These are phyloP conservation scores for Zaprionus lineosus DNA, from an alignment of 2,888 invertebrate genomes.

Conservation along the genomic window DNA sequence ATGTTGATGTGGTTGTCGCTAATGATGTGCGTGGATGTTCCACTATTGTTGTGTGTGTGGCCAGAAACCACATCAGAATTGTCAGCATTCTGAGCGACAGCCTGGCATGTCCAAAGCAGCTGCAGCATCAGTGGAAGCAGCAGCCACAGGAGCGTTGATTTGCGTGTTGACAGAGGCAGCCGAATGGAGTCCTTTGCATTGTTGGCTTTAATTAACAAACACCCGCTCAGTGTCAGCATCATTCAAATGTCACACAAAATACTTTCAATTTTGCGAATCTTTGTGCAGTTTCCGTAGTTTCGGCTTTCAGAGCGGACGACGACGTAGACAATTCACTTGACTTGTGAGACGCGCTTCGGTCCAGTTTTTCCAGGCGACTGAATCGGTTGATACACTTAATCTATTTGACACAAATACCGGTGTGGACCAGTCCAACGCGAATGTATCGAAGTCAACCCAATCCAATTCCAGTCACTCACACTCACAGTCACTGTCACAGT, in stretches of 20 bases:
- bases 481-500: background rate
- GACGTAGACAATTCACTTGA: constrained; percentile 11
- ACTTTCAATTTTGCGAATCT: constrained; percentile 2
- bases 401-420: constrained; percentile 59
- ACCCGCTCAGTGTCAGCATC: constrained; percentile 8
- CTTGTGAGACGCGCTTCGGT: constrained; percentile 35
- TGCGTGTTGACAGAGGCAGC: constrained; percentile 9
- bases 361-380: constrained; percentile 53
- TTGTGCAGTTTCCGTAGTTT: constrained; percentile 1
- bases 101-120: constrained; percentile 31
- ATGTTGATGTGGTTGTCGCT: no score
- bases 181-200: constrained; percentile 16
- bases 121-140: constrained; percentile 31
- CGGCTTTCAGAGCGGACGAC: no score
- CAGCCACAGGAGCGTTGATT: constrained; percentile 24
- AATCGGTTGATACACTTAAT: constrained; percentile 46
- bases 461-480: background rate
- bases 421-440: constrained; percentile 1
- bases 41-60: background rate
- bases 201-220: constrained; percentile 38
- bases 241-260: background rate
- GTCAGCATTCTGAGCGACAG: constrained; percentile 44
- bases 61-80: constrained; percentile 25
- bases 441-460: background rate
- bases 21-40: no score